These are phyloP conservation scores for Ploceus nigricollis DNA, from an alignment of 2,113 vertebrate species.

Conservation along the genomic window DNA sequence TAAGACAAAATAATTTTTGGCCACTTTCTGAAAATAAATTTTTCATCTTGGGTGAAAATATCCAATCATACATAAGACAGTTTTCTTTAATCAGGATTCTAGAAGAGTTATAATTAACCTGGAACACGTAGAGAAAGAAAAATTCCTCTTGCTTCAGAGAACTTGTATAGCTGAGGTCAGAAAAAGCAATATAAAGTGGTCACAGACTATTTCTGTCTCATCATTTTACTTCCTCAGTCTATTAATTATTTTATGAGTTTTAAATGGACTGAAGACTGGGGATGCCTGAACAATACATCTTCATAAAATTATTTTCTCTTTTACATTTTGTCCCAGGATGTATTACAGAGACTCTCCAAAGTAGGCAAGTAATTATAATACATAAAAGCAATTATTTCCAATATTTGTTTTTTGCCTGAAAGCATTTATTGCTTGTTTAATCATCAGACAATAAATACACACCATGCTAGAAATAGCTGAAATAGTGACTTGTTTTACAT, in stretches of 20 bases:
- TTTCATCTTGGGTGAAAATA: background rate
- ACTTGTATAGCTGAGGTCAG: background rate
- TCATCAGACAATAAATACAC: background rate
- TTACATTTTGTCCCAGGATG: background rate
- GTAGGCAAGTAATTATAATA: background rate
- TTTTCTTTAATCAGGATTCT: background rate
- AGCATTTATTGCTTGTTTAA: background rate
- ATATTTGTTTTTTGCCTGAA: background rate
- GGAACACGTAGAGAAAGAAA: background rate
- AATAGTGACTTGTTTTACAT: background rate
- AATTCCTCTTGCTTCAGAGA: background rate
- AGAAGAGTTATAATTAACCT: background rate
- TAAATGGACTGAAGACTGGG: background rate
- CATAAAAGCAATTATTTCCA: background rate
- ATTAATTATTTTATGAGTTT: conserved; percentile 1
- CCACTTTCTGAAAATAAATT: background rate
- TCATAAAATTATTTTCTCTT: background rate
- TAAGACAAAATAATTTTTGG: background rate
- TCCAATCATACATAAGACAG: background rate
- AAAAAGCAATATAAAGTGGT: background rate
- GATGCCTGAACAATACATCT: background rate
- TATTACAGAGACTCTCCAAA: background rate
- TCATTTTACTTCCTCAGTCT: background rate
- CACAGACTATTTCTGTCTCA: background rate
- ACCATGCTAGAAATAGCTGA: background rate